Evolutionary conservation across 2,113 vertebrate species (phyloP).

Genomic region (Barbus barbus): DNA sequence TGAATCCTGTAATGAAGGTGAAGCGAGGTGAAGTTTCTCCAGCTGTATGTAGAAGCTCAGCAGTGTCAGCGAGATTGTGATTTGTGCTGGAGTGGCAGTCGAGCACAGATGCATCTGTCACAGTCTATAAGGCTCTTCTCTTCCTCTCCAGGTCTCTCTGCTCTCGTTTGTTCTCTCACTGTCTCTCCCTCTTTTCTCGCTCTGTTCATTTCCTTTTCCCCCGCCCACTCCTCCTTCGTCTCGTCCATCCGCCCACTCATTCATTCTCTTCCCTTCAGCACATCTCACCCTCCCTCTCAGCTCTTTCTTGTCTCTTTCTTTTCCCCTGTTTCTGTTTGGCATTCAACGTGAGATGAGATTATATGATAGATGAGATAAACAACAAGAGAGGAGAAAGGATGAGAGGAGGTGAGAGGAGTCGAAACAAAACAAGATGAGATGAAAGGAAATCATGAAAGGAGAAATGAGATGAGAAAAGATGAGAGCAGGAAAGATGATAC

Average conservation of each 20-base stretch:
- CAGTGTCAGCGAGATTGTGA: neutral
- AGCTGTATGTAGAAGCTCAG: neutral
- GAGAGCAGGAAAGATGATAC: neutral
- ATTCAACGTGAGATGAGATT: neutral
- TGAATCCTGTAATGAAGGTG: neutral
- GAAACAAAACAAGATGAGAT: neutral
- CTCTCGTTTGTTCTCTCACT: slow-evolving; percentile 1
- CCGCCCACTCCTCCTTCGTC: neutral
- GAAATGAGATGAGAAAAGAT: neutral
- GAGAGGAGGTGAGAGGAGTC: neutral
- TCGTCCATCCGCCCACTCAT: neutral
- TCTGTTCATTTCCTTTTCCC: neutral
- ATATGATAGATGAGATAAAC: neutral
- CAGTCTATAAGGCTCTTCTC: neutral
- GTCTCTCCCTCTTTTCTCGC: neutral
- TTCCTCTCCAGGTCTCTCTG: slow-evolving; percentile 16
- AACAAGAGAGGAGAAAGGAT: neutral
- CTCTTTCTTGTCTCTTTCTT: neutral
- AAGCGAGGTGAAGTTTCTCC: neutral
- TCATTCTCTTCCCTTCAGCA: slow-evolving; percentile 10
- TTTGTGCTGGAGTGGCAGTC: neutral
- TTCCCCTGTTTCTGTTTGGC: neutral
- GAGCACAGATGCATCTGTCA: slow-evolving; percentile 1
- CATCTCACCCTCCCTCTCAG: neutral
- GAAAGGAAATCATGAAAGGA: neutral